These are phyloP conservation scores for Hephaestus fuliginosus DNA, from an alignment of 2,797 vertebrate species.

Conservation along the genomic window DNA sequence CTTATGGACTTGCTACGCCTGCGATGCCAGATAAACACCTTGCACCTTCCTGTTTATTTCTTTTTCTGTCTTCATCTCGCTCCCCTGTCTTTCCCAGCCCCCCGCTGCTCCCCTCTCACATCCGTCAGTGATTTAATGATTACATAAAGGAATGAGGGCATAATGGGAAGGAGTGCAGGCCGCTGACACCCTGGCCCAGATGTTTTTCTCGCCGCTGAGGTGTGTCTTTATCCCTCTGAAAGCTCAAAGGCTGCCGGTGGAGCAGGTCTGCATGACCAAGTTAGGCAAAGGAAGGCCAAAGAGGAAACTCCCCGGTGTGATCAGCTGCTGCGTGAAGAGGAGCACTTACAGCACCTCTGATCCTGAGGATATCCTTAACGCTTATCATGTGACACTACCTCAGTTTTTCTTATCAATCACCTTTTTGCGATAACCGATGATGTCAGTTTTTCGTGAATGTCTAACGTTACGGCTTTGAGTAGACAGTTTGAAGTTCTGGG, in stretches of 20 bases:
- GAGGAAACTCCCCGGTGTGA: conserved; percentile 55
- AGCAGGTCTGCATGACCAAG: conserved; percentile 71
- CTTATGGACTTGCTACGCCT: conserved; percentile 29
- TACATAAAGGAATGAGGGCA: conserved; percentile 57
- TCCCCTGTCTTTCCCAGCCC: conserved; percentile 39
- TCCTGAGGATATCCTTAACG: conserved; percentile 38
- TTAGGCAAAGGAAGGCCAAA: conserved; percentile 69
- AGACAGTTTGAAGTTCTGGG: conserved; percentile 30
- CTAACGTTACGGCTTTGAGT: conserved; percentile 30
- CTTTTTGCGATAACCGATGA: conserved; percentile 20
- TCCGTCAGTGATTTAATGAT: conserved; percentile 67
- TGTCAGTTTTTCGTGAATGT: conserved; percentile 21
- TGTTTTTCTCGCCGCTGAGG: conserved; percentile 62
- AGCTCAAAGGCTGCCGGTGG: conserved; percentile 10
- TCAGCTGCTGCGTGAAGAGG: conserved; percentile 49
- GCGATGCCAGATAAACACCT: conserved; percentile 50
- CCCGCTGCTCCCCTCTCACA: conserved; percentile 56
- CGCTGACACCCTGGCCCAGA: conserved; percentile 69
- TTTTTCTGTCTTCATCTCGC: conserved; percentile 22
- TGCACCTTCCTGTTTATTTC: conserved; percentile 46
- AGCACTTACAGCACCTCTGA: conserved; percentile 35
- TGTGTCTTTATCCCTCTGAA: conserved; percentile 47
- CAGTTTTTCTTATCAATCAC: not conserved
- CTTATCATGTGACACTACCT: conserved; percentile 5
- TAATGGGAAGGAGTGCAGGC: conserved; percentile 49